These are phyloP conservation scores for Tetramorium simillimum DNA, from an alignment of 1,140 invertebrate genomes.

Conservation along the genomic window DNA sequence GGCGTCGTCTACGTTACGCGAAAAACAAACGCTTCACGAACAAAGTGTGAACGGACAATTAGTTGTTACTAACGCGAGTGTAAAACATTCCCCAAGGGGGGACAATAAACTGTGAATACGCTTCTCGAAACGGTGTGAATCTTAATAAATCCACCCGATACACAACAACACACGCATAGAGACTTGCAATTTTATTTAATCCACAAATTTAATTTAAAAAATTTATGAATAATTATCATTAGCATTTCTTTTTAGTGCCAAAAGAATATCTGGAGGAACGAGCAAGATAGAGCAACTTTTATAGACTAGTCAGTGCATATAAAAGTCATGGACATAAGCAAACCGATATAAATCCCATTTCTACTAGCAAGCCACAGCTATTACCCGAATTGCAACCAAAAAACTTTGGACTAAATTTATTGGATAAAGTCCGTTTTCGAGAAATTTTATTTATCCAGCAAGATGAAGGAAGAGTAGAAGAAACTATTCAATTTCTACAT, in stretches of 20 bases:
- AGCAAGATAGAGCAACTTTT: slow-evolving; percentile 87
- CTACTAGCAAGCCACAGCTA: slow-evolving; percentile 77
- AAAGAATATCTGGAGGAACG: slow-evolving; percentile 82
- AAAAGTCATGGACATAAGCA: slow-evolving; percentile 90
- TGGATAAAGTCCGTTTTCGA: slow-evolving; percentile 84
- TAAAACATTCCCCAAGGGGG: too few relatives aligned
- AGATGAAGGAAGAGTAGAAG: slow-evolving; percentile 86
- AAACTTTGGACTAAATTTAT: slow-evolving; percentile 87
- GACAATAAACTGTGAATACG: too few relatives aligned
- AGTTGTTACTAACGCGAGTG: too few relatives aligned
- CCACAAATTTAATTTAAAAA: not conserved
- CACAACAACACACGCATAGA: too few relatives aligned
- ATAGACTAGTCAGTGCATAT: slow-evolving; percentile 90
- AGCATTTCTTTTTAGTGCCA: slow-evolving; percentile 80
- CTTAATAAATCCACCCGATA: too few relatives aligned
- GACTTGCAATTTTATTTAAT: not conserved
- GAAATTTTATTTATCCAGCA: slow-evolving; percentile 81
- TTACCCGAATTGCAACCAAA: slow-evolving; percentile 87
- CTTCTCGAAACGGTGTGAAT: too few relatives aligned
- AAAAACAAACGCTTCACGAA: too few relatives aligned
- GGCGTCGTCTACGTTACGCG: too few relatives aligned
- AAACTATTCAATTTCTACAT: slow-evolving; percentile 87
- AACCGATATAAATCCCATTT: slow-evolving; percentile 89
- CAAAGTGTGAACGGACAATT: too few relatives aligned
- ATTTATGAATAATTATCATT: slow-evolving; percentile 1